Conservation (phyloP, 2,888 invertebrate genomes). For the Aporophyla nigra region DNA sequence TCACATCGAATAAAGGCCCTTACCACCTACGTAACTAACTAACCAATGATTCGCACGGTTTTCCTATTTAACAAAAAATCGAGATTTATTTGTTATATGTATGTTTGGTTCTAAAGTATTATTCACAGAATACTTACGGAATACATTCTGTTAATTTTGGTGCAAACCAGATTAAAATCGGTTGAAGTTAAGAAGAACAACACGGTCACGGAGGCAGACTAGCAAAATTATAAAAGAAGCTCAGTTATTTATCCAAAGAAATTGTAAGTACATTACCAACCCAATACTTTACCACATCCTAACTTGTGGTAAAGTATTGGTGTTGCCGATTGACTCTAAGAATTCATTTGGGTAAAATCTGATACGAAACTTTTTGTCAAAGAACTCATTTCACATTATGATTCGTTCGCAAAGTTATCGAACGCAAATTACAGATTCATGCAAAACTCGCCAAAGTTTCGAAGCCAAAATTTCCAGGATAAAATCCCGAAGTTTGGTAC, state of each 20-base stretch:
- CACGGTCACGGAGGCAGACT: not conserved
- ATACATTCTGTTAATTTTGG: not conserved
- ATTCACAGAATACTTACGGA: not conserved
- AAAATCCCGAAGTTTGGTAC: slow-evolving; percentile 49
- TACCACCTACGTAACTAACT: too few relatives aligned
- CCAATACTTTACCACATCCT: not conserved
- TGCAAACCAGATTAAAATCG: not conserved
- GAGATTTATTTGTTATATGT: not conserved
- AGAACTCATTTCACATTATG: slow-evolving; percentile 39
- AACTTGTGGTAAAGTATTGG: not conserved
- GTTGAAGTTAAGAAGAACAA: not conserved
- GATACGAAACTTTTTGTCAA: slow-evolving; percentile 31
- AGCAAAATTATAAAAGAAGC: slow-evolving; percentile 4
- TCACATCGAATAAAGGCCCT: slow-evolving; percentile 12
- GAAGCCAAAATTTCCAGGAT: slow-evolving; percentile 16
- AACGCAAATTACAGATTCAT: slow-evolving; percentile 41
- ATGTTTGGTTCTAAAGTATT: not conserved
- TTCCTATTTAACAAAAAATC: not conserved
- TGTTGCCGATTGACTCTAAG: not conserved
- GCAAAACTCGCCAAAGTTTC: slow-evolving; percentile 24
- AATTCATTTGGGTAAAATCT: slow-evolving; percentile 15
- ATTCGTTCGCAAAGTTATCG: slow-evolving; percentile 31
- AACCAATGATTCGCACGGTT: not conserved
- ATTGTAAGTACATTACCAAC: not conserved
- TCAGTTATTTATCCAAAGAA: slow-evolving; percentile 18